Base-by-base conservation (phyloP, 2,888 invertebrate species). In the Linnaemya tessellans region DNA sequence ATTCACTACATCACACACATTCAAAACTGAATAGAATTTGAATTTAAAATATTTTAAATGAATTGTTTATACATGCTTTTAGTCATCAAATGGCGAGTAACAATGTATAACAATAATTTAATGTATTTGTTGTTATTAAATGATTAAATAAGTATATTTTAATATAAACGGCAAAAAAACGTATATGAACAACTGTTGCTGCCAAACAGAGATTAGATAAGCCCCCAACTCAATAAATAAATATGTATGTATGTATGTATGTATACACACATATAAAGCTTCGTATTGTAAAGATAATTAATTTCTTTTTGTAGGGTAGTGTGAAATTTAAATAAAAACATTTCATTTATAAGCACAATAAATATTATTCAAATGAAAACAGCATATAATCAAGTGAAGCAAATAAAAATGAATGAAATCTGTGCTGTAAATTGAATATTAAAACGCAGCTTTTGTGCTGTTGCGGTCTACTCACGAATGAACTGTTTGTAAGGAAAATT, bases 191-290 rank as follows among this genome's bases (percentile, higher is more conserved):
- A 51, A 38, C 22, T 68, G 38, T 22, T 18, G 51, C 51, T 20
- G 30, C 51, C 20, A 54, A 51, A 68, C n/a, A 68, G 15, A 38
- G 68, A 68, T 68, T 68, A 68, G 68, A 68, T 68, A 68, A 68
- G 54, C 38, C 9, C 15, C 7, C 51, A 9, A 51, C 51, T 10
- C 20, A 51, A 51, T 54, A 54, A 38, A 38, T 20, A 0, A 2
- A 30, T 30, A 30, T 30, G 30, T 5, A 30, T 30, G 30, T 30
- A 30, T 5, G 2, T 30, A 30, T 30, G 30, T 5, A 30, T 30
- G 30, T 30, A 30, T 5, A 3, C 5, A 30, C 5, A 30, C 2
- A 30, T 30, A 2, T 13, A 25, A 22, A 43, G 8, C 22, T 18
- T 18, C 5, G 60, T 4, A 18, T 3, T 64, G 4, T 41, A 38